Evolutionary conservation across 1,140 invertebrate genomes (phyloP).

Genomic region (Centruroides vittatus): DNA sequence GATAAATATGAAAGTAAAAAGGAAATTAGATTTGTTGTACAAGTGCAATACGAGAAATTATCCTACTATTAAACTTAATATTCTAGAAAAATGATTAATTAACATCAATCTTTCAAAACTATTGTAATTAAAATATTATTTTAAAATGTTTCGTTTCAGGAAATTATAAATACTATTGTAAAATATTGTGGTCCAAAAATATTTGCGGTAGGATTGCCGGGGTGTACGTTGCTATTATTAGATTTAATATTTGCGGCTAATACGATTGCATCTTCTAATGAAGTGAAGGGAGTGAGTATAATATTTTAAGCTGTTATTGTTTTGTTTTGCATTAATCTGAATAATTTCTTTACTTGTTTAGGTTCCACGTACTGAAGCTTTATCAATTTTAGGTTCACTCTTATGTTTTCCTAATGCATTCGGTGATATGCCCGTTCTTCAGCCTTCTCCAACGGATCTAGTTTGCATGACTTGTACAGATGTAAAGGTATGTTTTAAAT

Average conservation of each 20-base stretch:
- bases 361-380: slow-evolving; percentile 75
- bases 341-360: slow-evolving; percentile 27
- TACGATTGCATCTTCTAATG: slow-evolving; percentile 62
- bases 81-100: too few relatives aligned
- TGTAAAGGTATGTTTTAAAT: slow-evolving; percentile 45
- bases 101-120: too few relatives aligned
- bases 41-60: too few relatives aligned
- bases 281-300: slow-evolving; percentile 51
- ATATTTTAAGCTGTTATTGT: slow-evolving; percentile 1
- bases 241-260: slow-evolving; percentile 85
- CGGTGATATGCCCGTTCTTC: slow-evolving; percentile 60
- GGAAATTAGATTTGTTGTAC: too few relatives aligned
- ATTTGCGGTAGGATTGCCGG: slow-evolving; percentile 73
- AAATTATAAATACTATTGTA: slow-evolving; percentile 43
- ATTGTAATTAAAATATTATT: too few relatives aligned
- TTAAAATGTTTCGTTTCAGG: slow-evolving; percentile 25
- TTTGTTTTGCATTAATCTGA: not conserved
- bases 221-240: slow-evolving; percentile 67
- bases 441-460: slow-evolving; percentile 53
- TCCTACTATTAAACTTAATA: too few relatives aligned
- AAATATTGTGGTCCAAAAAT: slow-evolving; percentile 38
- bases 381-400: slow-evolving; percentile 76
- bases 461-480: slow-evolving; percentile 55
- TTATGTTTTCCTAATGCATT: slow-evolving; percentile 63
- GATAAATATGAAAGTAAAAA: too few relatives aligned